Evolutionary conservation across 2,797 vertebrate species (phyloP).

Genomic region (Vultur gryphus): DNA sequence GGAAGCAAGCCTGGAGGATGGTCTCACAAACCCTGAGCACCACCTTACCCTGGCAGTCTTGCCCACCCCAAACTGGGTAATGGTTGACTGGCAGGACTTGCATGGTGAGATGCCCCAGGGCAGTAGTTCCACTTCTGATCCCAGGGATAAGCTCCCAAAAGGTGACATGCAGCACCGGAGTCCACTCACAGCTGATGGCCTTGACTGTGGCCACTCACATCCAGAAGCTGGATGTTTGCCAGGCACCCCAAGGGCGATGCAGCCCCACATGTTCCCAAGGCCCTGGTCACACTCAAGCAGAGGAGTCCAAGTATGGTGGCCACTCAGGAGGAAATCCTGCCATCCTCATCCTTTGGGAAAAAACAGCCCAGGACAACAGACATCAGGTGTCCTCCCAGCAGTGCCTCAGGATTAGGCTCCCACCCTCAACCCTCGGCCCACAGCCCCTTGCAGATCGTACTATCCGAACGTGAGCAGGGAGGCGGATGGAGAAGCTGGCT

Average conservation of each 20-base stretch:
- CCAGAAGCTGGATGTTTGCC: not conserved
- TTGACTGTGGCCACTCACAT: not conserved
- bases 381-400: not conserved
- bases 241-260: not conserved
- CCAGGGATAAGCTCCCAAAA: not conserved
- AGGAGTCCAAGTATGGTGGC: not conserved
- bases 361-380: not conserved
- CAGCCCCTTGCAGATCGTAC: not conserved
- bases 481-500: not conserved
- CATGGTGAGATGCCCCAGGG: not conserved
- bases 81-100: not conserved
- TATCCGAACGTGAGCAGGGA: not conserved
- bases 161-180: not conserved
- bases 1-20: not conserved
- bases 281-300: not conserved
- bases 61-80: not conserved
- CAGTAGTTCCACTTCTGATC: not conserved
- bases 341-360: not conserved
- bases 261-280: rapidly evolving
- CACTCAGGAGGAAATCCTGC: not conserved
- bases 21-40: not conserved
- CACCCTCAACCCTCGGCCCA: not conserved
- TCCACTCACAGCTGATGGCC: not conserved
- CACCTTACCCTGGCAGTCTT: not conserved
- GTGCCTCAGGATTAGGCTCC: not conserved